Evolutionary conservation across 2,888 invertebrate genomes (phyloP).

Genomic region (Shargacucullia verbasci): DNA sequence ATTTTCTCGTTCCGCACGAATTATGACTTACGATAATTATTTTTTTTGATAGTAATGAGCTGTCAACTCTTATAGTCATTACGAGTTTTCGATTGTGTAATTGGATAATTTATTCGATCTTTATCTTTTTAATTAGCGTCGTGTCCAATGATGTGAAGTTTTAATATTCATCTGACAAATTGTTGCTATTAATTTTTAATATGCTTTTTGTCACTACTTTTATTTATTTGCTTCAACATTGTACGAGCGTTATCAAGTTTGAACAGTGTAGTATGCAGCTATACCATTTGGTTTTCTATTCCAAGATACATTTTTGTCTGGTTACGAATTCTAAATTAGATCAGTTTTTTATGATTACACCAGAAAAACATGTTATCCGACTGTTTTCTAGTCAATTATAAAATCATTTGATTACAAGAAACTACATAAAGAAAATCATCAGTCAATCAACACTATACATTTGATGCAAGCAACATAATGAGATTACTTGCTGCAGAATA

Average conservation of each 20-base stretch:
- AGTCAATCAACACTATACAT: too few relatives aligned
- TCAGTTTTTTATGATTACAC: too few relatives aligned
- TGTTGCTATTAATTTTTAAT: conserved; percentile 57
- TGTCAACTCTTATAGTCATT: conserved; percentile 71
- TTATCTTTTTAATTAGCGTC: conserved; percentile 76
- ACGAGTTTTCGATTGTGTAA: conserved; percentile 72
- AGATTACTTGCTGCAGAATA: too few relatives aligned
- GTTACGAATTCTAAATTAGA: too few relatives aligned
- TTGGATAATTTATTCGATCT: conserved; percentile 76
- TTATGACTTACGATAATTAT: conserved; percentile 60
- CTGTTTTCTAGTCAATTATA: too few relatives aligned
- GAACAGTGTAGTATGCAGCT: conserved; percentile 6
- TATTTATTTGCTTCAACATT: conserved; percentile 38
- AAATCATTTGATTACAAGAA: too few relatives aligned
- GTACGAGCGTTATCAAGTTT: conserved; percentile 16
- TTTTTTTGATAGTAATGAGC: conserved; percentile 71
- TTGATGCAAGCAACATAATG: too few relatives aligned
- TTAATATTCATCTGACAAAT: conserved; percentile 67
- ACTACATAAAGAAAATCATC: too few relatives aligned
- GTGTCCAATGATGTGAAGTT: conserved; percentile 56
- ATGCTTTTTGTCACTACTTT: conserved; percentile 32
- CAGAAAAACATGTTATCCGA: too few relatives aligned
- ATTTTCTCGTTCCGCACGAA: conserved; percentile 56
- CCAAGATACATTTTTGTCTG: too few relatives aligned
- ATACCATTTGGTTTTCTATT: conserved; percentile 10